Base-by-base conservation (phyloP, 2,113 vertebrate genomes). In the Malurus cyaneus region DNA sequence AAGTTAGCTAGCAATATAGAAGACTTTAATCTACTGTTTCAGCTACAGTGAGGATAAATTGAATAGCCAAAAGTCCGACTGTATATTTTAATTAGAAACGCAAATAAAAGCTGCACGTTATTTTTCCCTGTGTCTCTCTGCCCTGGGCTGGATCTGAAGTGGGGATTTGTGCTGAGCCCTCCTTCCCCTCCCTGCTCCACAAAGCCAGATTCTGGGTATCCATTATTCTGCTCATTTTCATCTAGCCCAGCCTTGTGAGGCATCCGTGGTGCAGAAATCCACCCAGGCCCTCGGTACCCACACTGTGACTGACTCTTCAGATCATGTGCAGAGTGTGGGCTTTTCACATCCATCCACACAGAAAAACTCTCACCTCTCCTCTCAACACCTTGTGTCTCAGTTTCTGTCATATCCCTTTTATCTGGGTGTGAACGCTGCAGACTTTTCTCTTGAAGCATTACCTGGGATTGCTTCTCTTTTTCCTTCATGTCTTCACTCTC, bases 51-150 rank as follows among this genome's bases (percentile, higher is more conserved):
- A 50, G 12, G 29, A 60, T 53, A 92, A 86, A 89, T 20, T 61
- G 20, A 28, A 11, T 8, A 54, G 9, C 28, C 31, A 80, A 83
- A 80, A 41, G 3, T 23, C 3, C 17, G 69, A 73, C 41, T 84
- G 16, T 9, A 32, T 69, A 15, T 73, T 50, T 54, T 50, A 70
- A 28, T 41, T 65, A 9, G 4, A 89, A 86, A 24, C 12, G 46
- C 2, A 34, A 47, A 9, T 34, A 16, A 14, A 59, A 16, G 4
- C 1, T 13, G 19, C 9, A 5, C 1, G 1, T 9, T 1, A 23
- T 56, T 83, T 67, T 64, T 34, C 19, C 15, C 15, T 39, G 12
- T 0, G 2, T 86, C 1, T 86, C 16, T 54, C 34, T 82, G 12
- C 1, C 5, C 15, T 47, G 23, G 8, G 3, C 17, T 70, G 39